Base-by-base conservation (phyloP, 2,797 vertebrate species). In the Syngnathus rostellatus region DNA sequence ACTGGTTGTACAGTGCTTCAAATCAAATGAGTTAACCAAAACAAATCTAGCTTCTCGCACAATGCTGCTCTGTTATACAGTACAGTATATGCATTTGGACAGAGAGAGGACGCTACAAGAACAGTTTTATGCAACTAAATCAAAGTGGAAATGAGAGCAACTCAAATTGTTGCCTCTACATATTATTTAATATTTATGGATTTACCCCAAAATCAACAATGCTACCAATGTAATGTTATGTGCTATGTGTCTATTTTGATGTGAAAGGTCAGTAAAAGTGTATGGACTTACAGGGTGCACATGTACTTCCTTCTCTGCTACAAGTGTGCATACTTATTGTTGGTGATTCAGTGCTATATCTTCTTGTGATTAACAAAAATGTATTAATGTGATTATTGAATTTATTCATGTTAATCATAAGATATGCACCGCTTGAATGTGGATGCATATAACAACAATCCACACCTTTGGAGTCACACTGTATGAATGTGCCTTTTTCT, bases 351-450 rank as follows among this genome's bases (percentile, higher is more conserved):
- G 68, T 85, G 80, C 79, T 86, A 73, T 82, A 79, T 84, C 67
- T 77, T 81, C 60, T 86, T 84, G 89, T 90, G 83, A 70, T 87
- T 83, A 84, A 86, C 73, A 84, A 85, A 31, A 77, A 71, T 84
- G 85, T 87, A 78, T 86, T 82, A 75, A 83, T 86, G 80, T 88
- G 79, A 86, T 76, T 82, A 81, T 88, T 86, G 78, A 82, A 87
- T 86, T 88, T 89, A 89, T 88, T 85, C 79, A 83, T 84, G 69
- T 77, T 23, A 78, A 78, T 81, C 77, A 78, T 80, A 78, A 76
- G 75, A 79, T 81, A 86, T 88, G 88, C 88, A 89, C 87, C 90
- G 86, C 82, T 81, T 86, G 74, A 81, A 81, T 86, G 86, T 89
- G 81, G 85, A 87, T 91, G 89, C 85, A 88, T 89, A 89, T 86